These are phyloP conservation scores for Timema podura DNA, from an alignment of 2,888 invertebrate species.

Conservation along the genomic window DNA sequence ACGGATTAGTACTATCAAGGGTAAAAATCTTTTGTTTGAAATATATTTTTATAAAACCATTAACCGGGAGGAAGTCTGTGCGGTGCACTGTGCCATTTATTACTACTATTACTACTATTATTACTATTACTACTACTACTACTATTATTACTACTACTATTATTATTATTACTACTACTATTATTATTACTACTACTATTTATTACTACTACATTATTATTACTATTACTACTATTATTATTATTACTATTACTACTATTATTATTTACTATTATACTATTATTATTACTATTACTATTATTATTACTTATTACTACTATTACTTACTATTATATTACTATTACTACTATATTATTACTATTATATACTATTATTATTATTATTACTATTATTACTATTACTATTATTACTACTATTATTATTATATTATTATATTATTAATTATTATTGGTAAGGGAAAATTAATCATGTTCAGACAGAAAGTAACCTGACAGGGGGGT, in stretches of 20 bases:
- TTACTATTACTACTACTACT: conserved; percentile 1
- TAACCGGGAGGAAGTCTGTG: no score
- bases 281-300: no score
- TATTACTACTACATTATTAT: not conserved
- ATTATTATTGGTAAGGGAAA: not conserved
- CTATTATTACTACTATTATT: not conserved
- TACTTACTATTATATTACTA: no score
- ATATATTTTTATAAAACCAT: no score
- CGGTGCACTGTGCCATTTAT: no score
- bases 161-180: not conserved
- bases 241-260: not conserved
- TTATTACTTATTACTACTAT: no score
- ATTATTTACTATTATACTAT: no score
- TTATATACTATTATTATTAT: no score
- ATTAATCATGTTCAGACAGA: no score
- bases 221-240: not conserved
- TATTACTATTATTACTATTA: not conserved
- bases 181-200: not conserved
- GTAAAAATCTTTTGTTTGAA: no score
- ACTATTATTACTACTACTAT: not conserved
- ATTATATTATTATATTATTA: not conserved
- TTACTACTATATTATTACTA: no score
- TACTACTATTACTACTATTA: not conserved
- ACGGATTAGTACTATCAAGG: not conserved
- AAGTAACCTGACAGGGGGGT: no score